phyloP scores from a whole-genome alignment of 2,797 vertebrate genomes.

The Leuciscus waleckii region DNA sequence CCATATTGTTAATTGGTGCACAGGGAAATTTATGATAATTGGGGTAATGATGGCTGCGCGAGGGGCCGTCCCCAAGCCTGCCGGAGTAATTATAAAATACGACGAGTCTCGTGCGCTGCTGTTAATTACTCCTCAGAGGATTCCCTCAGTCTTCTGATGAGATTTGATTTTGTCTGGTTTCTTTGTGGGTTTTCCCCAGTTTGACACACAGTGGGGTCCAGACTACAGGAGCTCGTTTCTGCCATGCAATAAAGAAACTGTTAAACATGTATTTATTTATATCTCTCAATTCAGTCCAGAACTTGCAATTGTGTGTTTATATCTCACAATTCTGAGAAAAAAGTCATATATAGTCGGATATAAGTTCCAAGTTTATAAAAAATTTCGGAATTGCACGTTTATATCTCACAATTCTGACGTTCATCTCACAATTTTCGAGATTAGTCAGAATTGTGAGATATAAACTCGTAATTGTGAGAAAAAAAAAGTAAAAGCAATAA shows the following conservation, averaged over 20 bases:
- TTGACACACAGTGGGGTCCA: not conserved
- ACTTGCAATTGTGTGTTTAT: not conserved
- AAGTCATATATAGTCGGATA: not conserved
- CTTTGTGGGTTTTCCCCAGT: not conserved
- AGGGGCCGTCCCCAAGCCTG: slow-evolving; percentile 74
- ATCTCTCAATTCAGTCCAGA: not conserved
- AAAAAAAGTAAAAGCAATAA: not conserved
- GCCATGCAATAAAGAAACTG: not conserved
- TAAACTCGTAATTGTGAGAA: too few relatives aligned
- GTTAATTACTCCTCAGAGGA: slow-evolving; percentile 80
- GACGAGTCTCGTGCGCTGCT: slow-evolving; percentile 74
- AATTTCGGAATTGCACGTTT: too few relatives aligned
- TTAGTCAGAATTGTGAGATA: not conserved
- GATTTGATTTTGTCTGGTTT: slow-evolving; percentile 1
- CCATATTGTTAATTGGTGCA: slow-evolving; percentile 96
- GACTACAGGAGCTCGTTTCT: not conserved
- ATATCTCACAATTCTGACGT: too few relatives aligned
- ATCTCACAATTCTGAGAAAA: not conserved
- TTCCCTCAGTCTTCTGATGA: not conserved
- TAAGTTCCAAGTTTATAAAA: too few relatives aligned
- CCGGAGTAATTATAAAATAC: slow-evolving; percentile 85
- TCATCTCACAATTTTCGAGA: too few relatives aligned
- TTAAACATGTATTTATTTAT: not conserved
- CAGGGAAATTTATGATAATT: slow-evolving; percentile 98
- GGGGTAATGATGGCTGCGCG: slow-evolving; percentile 87